A percentile compares a stretch with the other conserved stretches of the same genome.
Evolutionary conservation across 2,113 vertebrate genomes (phyloP).

Genomic region (Henicopernis longicauda): DNA sequence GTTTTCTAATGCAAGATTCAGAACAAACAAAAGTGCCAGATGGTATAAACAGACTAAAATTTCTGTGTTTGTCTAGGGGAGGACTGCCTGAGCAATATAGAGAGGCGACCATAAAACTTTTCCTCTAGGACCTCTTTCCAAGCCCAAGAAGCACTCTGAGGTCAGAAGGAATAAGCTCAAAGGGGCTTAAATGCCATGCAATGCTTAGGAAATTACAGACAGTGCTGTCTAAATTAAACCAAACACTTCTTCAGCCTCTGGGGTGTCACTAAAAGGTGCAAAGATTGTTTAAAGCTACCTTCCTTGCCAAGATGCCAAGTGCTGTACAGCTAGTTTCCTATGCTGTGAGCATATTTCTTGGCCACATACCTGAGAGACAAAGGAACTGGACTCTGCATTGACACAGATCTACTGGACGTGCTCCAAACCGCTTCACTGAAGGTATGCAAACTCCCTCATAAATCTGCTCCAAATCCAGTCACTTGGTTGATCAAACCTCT

Average conservation of each 20-base stretch:
- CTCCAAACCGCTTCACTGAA: not conserved
- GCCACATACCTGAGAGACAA: not conserved
- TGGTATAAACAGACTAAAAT: not conserved
- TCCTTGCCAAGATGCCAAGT: not conserved
- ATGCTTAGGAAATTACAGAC: not conserved
- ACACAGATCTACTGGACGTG: not conserved
- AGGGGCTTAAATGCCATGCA: not conserved
- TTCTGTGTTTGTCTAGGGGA: not conserved
- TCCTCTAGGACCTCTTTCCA: not conserved
- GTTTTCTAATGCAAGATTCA: not conserved
- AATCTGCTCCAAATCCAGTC: not conserved
- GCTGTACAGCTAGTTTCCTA: not conserved
- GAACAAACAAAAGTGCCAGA: not conserved
- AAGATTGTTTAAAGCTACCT: not conserved
- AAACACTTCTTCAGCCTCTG: not conserved
- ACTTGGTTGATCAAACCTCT: not conserved
- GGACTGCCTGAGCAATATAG: not conserved
- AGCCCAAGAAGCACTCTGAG: not conserved
- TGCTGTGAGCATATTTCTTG: not conserved
- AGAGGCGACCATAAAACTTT: not conserved
- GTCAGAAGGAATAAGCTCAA: not conserved
- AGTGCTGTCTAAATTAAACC: not conserved
- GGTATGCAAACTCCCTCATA: not conserved
- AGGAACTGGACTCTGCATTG: not conserved
- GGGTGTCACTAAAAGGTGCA: not conserved